A percentile compares a stretch with the other conserved stretches of the same genome.
Evolutionary conservation across 2,888 invertebrate genomes (phyloP).

Genomic region (Leptinotarsa peninsularis): DNA sequence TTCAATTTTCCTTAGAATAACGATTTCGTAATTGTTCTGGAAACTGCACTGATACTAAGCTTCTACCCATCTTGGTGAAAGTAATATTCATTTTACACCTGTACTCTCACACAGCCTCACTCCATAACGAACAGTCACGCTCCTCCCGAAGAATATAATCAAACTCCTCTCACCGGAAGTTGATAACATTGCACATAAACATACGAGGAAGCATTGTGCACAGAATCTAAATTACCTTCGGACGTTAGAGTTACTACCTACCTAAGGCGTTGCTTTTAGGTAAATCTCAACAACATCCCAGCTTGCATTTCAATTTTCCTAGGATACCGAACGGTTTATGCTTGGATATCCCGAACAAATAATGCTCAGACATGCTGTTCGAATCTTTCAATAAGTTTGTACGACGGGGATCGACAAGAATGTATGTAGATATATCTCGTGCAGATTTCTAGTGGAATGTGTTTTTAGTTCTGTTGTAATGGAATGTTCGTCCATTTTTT

Average conservation of each 20-base stretch:
- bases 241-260: constrained; percentile 36
- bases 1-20: too few relatives aligned
- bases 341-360: constrained; percentile 38
- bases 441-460: background rate
- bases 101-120: background rate
- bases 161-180: constrained; percentile 24
- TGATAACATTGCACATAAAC: constrained; percentile 36
- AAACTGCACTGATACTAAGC: too few relatives aligned
- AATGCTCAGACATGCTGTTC: constrained; percentile 33
- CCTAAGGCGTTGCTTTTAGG: constrained; percentile 47
- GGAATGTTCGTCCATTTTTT: background rate
- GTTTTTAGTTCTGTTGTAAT: constrained; percentile 1
- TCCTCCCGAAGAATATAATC: constrained; percentile 13
- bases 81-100: background rate
- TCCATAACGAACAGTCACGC: background rate
- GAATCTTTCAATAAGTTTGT: constrained; percentile 31
- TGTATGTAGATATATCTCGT: background rate
- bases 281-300: constrained; percentile 48
- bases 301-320: constrained; percentile 52
- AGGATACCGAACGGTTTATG: constrained; percentile 43
- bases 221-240: constrained; percentile 37
- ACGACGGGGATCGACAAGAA: background rate
- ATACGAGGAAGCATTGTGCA: constrained; percentile 35
- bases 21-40: too few relatives aligned
- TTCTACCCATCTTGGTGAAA: background rate